Evolutionary conservation across 1,140 invertebrate species (phyloP), one percentile per base, ranked within the genome.

Genomic region (Meteorus sp.): DNA sequence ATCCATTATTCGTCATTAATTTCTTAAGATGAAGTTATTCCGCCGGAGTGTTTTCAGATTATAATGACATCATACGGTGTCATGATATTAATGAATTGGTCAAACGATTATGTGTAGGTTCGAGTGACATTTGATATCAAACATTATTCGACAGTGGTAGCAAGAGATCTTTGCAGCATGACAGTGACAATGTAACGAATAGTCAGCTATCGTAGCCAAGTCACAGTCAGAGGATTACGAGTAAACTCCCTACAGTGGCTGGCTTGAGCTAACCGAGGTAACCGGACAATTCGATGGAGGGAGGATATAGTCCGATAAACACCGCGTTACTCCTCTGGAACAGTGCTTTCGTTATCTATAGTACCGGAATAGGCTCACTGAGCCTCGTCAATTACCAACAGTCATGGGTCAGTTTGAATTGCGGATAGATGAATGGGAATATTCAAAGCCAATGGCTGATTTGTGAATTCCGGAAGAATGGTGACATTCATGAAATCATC

Each of bases 281-380:
- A 15, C 17, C 37, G 11, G 43, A 45, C 33, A 31, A 54, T 59
- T 25, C 37, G 39, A 53, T 53, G 56, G 59, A 48, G 60, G 44
- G 37, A 51, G 67, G 61, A 73, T 73, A 74, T 66, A 67, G 66
- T 64, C 67, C 72, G 73, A 74, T 76, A 76, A 75, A 76, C 73
- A 74, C 71, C 61, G 62, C 66, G 66, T 74, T 73, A 74, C 68
- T 74, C 70, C 58, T 64, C 63, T 72, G 64, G 62, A 70, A 67
- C 63, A 53, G 53, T 63, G 61, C 67, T 69, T 67, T 72, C 69
- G 62, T 41, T 51, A 48, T 54, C 48, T 53, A 57, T 45, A 50
- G n/a, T 50, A 47, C 45, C 29, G 56, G 59, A 50, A 59, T 64
- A 66, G 59, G 64, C 57, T 58, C 55, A 62, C 61, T 64, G 64